Conservation (phyloP, 2,797 vertebrate species). For the Chloroceryle inda region DNA sequence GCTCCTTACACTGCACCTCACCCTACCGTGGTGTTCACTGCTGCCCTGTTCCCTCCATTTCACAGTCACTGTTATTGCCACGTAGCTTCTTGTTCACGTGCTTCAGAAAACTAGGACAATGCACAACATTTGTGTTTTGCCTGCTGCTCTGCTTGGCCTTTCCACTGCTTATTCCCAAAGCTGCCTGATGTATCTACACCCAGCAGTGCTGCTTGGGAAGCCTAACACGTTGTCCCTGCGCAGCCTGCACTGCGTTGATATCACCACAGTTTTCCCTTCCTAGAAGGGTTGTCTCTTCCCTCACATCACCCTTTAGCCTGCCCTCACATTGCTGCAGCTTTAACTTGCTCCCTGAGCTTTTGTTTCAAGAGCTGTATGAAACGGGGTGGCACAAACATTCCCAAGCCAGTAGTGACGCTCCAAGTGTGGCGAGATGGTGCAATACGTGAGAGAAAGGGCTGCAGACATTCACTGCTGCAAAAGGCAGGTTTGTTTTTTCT, state of each 20-base stretch:
- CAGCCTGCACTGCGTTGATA: background rate
- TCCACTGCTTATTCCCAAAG: background rate
- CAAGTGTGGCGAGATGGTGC: background rate
- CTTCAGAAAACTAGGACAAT: background rate
- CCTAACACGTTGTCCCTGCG: background rate
- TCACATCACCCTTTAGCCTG: background rate
- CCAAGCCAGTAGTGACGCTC: background rate
- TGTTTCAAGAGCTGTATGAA: background rate
- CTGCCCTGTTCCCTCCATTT: background rate
- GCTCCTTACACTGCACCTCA: background rate
- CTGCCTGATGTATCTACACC: background rate
- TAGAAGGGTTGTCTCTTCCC: background rate
- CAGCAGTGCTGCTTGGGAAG: background rate
- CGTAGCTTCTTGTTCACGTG: background rate
- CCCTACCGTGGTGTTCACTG: background rate
- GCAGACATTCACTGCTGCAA: background rate
- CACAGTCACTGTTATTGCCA: background rate
- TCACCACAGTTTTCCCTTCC: background rate
- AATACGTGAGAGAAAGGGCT: background rate
- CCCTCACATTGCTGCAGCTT: background rate
- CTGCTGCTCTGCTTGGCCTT: background rate
- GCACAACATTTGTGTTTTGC: background rate
- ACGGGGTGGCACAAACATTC: background rate
- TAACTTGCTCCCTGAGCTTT: background rate
- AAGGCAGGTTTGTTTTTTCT: conserved; percentile 58